A percentile compares a stretch with the other conserved stretches of the same genome.
Evolutionary conservation across 2,888 invertebrate species (phyloP).

Genomic region (Andrena dorsata): DNA sequence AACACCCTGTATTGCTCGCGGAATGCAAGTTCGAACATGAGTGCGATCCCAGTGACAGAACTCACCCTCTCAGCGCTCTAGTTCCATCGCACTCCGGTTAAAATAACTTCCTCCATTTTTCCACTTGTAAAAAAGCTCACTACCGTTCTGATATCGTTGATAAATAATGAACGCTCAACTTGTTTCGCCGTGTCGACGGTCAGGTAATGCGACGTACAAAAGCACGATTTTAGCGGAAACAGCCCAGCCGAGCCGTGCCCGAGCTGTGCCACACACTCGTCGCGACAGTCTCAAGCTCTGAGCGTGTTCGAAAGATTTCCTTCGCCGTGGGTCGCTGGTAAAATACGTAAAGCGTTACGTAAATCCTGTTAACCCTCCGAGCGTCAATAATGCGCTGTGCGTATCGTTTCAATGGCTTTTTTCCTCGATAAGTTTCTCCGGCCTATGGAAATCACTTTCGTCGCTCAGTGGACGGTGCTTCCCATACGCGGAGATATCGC

Average conservation of each 20-base stretch:
- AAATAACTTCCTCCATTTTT: slow-evolving; percentile 37
- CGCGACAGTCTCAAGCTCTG: slow-evolving; percentile 41
- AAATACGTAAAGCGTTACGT: slow-evolving; percentile 31
- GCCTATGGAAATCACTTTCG: neutral
- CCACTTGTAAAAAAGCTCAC: slow-evolving; percentile 59
- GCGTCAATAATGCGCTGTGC: slow-evolving; percentile 27
- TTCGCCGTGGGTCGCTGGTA: slow-evolving; percentile 21
- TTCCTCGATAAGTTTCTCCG: too few species aligned
- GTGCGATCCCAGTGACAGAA: neutral
- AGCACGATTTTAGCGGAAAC: slow-evolving; percentile 40
- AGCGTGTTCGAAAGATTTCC: slow-evolving; percentile 15
- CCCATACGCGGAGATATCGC: neutral
- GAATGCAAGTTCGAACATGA: slow-evolving; percentile 11
- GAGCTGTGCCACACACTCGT: slow-evolving; percentile 21
- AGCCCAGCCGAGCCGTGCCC: slow-evolving; percentile 28
- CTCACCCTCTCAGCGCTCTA: neutral
- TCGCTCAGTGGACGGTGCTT: neutral
- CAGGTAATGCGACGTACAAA: slow-evolving; percentile 52
- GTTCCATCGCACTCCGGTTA: slow-evolving; percentile 12
- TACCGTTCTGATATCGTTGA: slow-evolving; percentile 57
- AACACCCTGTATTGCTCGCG: slow-evolving; percentile 10
- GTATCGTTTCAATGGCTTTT: slow-evolving; percentile 28
- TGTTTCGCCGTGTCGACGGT: slow-evolving; percentile 27
- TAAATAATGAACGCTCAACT: slow-evolving; percentile 32
- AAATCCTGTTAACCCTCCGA: slow-evolving; percentile 13